Evolutionary conservation across 2,797 vertebrate genomes (phyloP).

Genomic region (Anguilla megastoma): DNA sequence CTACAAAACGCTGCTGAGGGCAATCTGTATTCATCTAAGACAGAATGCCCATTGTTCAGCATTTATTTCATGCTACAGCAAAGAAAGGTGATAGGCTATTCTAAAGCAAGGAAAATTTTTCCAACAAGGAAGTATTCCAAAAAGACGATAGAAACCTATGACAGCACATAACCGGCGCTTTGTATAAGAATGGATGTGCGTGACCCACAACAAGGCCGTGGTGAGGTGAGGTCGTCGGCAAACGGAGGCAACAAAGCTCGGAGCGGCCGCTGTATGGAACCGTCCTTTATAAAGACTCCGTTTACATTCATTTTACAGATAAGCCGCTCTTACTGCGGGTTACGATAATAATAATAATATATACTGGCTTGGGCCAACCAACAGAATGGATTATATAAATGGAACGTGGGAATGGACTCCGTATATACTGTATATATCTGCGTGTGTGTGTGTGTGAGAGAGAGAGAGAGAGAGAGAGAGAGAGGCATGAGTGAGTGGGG

Average conservation of each 20-base stretch:
- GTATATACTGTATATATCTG: too few relatives aligned
- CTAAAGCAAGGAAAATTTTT: background rate
- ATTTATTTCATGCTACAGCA: background rate
- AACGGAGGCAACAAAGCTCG: background rate
- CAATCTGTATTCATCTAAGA: background rate
- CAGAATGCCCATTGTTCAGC: background rate
- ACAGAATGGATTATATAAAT: background rate
- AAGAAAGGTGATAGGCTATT: background rate
- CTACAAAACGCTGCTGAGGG: background rate
- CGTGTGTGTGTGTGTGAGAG: too few relatives aligned
- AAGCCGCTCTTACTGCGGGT: background rate
- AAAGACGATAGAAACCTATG: background rate
- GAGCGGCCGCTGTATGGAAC: background rate
- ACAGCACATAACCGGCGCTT: background rate
- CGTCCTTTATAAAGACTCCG: background rate
- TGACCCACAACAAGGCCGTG: background rate
- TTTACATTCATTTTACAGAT: background rate
- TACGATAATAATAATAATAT: background rate
- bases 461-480: too few relatives aligned
- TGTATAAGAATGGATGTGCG: background rate
- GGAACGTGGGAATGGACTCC: background rate
- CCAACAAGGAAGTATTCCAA: background rate
- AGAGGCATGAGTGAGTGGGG: background rate
- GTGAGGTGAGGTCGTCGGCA: background rate
- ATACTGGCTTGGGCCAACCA: background rate